phyloP scores from a whole-genome alignment of 2,113 vertebrate species.

The Tricholaema leucomelas region DNA sequence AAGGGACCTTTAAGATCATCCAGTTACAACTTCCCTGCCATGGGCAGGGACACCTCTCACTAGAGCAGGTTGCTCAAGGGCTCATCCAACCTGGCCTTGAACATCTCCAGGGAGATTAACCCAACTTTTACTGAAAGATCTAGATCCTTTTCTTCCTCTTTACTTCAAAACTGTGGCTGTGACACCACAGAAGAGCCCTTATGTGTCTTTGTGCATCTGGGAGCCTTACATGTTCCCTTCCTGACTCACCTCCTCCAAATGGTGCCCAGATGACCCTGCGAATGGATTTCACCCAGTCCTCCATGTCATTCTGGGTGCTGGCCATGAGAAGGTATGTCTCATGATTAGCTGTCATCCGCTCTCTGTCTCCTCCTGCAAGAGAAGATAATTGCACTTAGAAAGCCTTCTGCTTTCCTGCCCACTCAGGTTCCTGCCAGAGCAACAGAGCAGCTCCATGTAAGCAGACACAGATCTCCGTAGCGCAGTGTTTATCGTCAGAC shows the following conservation, averaged over 20 bases:
- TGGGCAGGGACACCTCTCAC: too few species aligned
- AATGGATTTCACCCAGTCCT: conserved; percentile 98
- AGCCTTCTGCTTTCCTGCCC: background rate
- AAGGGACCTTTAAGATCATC: too few species aligned
- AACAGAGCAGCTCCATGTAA: background rate
- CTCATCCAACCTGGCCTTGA: too few species aligned
- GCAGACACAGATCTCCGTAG: background rate
- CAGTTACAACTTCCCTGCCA: too few species aligned
- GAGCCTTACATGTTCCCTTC: background rate
- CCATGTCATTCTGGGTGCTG: conserved; percentile 98
- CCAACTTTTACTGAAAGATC: background rate
- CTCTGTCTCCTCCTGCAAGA: conserved; percentile 89
- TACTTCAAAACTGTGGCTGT: background rate
- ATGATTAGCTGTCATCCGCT: conserved; percentile 98
- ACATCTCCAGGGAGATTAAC: background rate
- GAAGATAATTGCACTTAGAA: conserved; percentile 25
- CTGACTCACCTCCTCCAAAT: conserved; percentile 94
- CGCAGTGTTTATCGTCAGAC: background rate
- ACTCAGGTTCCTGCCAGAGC: background rate
- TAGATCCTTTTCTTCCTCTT: background rate
- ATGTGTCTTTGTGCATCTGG: background rate
- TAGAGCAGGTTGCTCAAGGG: too few species aligned
- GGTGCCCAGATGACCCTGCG: conserved; percentile 98
- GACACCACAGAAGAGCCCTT: background rate
- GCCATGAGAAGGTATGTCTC: conserved; percentile 99